phyloP scores from a whole-genome alignment of 2,113 vertebrate species.

The Dromiciops gliroides region DNA sequence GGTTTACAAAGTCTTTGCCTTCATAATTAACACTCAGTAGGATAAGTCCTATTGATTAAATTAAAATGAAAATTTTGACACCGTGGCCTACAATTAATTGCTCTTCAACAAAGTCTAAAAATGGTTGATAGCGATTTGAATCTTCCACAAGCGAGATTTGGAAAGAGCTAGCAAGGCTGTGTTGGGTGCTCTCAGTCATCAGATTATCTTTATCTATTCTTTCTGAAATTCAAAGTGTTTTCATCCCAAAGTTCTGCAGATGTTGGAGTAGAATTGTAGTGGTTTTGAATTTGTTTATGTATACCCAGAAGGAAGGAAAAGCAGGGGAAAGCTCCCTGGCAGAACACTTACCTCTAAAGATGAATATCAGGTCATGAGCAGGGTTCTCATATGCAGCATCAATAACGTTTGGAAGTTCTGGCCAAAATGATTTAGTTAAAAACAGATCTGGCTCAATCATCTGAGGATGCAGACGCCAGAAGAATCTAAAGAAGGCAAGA shows the following conservation, averaged over 20 bases:
- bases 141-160: not conserved
- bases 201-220: not conserved
- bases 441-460: constrained; percentile 89
- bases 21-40: not conserved
- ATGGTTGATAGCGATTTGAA: not conserved
- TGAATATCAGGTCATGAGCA: constrained; percentile 88
- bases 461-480: constrained; percentile 95
- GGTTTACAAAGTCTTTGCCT: not conserved
- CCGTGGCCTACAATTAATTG: not conserved
- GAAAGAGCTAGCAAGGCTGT: not conserved
- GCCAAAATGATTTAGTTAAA: constrained; percentile 94
- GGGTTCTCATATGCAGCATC: constrained; percentile 95
- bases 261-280: not conserved
- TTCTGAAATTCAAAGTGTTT: not conserved
- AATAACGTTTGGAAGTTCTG: constrained; percentile 91
- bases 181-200: not conserved
- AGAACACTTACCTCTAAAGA: constrained; percentile 91
- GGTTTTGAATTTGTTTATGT: not conserved
- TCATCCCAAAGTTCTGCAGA: not conserved
- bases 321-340: fast-evolving
- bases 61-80: not conserved
- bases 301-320: not conserved
- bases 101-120: not conserved
- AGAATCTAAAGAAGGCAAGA: constrained; percentile 87
- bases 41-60: not conserved